Evolutionary conservation across 1,140 invertebrate genomes (phyloP), one percentile per base, ranked within the genome.

Genomic region (Bombus balteatus): DNA sequence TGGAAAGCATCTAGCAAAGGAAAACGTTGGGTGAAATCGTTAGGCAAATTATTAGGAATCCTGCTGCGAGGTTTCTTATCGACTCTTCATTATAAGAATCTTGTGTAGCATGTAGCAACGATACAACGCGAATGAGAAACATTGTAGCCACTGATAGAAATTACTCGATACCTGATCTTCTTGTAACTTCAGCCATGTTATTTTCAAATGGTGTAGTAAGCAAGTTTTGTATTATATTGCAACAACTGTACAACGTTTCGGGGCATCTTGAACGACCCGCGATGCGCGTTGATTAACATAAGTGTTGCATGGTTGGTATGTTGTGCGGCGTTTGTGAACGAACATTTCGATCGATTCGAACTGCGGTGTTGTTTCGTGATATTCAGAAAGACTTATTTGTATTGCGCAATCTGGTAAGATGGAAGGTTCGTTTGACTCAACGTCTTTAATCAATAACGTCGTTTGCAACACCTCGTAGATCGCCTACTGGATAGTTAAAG

Each of bases 41-140:
- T 82, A 65, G 41, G 71, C n/a, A 47, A 74, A 43, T 82, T 82
- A 82, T 74, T 65, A 15, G 71, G 71, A 43, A 28, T 72, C 39
- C n/a, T 9, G n/a, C 41, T 37, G 28, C 22, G 28, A 12, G 47
- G 8, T 41, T 81, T 57, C 70, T 73, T 73, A 73, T 81, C 70
- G 68, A 57, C n/a, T 41, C 66, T 41, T 81, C 43, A 32, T 81
- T 57, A 71, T 12, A 37, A 28, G 70, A 18, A 71, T n/a, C 22
- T 39, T 34, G 37, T 10, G 25, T 28, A 41, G 25, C 70, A 39
- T 3, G 8, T n/a, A n/a, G 28, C 28, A 62, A 53, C 47, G n/a
- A 34, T 66, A 15, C 13, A 66, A 68, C 34, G 15, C 66, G 18
- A 22, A 9, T 18, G 0, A 68, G 15, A 2, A 15, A 68, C 18